Evolutionary conservation across 2,113 vertebrate genomes (phyloP).

Genomic region (Siniperca chuatsi): DNA sequence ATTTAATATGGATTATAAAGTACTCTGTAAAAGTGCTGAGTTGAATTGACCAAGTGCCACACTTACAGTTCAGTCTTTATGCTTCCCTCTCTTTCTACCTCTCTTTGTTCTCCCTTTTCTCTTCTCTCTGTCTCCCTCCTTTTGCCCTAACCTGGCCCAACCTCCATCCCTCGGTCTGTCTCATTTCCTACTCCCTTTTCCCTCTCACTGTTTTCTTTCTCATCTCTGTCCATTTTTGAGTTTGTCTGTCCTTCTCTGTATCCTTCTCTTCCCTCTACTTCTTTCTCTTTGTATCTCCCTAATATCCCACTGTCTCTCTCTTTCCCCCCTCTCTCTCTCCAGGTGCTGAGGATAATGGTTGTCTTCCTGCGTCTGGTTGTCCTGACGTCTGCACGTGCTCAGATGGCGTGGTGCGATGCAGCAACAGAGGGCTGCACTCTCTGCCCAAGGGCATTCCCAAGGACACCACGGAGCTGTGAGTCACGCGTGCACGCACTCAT

Average conservation of each 20-base stretch:
- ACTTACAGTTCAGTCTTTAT: conserved; percentile 31
- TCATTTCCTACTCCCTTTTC: conserved; percentile 11
- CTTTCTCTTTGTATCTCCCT: background rate
- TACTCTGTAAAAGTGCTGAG: conserved; percentile 52
- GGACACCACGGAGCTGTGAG: conserved; percentile 98
- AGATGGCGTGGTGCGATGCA: conserved; percentile 95
- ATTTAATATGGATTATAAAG: conserved; percentile 56
- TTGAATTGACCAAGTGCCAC: conserved; percentile 43
- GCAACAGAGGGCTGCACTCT: conserved; percentile 90
- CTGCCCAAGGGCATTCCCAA: conserved; percentile 96
- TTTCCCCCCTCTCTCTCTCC: conserved; percentile 39
- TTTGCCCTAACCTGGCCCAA: background rate
- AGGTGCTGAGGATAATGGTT: conserved; percentile 94
- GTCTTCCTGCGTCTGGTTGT: conserved; percentile 90
- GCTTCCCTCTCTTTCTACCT: conserved; percentile 10
- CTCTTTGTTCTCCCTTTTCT: background rate
- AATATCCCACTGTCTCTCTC: background rate
- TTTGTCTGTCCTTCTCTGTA: conserved; percentile 30
- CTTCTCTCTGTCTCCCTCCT: background rate
- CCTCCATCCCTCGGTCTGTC: background rate
- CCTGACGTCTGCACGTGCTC: conserved; percentile 94
- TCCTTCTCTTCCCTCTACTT: background rate
- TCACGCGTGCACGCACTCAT: conserved; percentile 42
- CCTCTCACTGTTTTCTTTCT: conserved; percentile 4
- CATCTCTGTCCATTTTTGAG: conserved; percentile 32